Evolutionary conservation across 2,888 invertebrate species (phyloP).

Genomic region (Cepaea hortensis): DNA sequence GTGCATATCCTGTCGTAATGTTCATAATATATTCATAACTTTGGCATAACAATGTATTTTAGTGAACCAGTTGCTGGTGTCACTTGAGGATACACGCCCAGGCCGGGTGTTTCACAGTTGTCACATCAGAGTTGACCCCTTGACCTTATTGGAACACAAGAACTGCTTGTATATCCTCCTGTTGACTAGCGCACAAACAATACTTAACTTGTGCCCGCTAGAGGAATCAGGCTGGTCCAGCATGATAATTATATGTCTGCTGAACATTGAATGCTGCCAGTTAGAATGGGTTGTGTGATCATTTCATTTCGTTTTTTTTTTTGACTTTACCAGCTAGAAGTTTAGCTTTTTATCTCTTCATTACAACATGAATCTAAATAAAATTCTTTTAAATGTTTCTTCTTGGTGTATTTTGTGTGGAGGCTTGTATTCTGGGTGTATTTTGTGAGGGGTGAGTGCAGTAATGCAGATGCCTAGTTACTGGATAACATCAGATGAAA

Average conservation of each 20-base stretch:
- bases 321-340: background rate
- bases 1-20: background rate
- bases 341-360: slow-evolving; percentile 65
- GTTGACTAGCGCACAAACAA: too few relatives aligned
- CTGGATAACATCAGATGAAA: too few relatives aligned
- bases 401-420: background rate
- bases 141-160: too few relatives aligned
- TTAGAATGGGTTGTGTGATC: background rate
- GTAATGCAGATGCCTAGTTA: background rate
- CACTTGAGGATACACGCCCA: too few relatives aligned
- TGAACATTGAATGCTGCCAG: background rate
- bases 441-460: background rate
- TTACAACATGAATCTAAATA: slow-evolving; percentile 55
- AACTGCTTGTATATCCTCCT: too few relatives aligned
- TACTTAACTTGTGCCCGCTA: too few relatives aligned
- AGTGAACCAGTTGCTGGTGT: too few relatives aligned
- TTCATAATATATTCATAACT: background rate
- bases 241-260: background rate
- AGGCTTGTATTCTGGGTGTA: background rate
- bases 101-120: too few relatives aligned
- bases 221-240: background rate
- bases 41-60: background rate
- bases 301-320: background rate
- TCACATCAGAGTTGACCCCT: too few relatives aligned
- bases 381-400: slow-evolving; percentile 29